Evolutionary conservation across 2,888 invertebrate genomes (phyloP).

Genomic region (Microctonus brassicae): DNA sequence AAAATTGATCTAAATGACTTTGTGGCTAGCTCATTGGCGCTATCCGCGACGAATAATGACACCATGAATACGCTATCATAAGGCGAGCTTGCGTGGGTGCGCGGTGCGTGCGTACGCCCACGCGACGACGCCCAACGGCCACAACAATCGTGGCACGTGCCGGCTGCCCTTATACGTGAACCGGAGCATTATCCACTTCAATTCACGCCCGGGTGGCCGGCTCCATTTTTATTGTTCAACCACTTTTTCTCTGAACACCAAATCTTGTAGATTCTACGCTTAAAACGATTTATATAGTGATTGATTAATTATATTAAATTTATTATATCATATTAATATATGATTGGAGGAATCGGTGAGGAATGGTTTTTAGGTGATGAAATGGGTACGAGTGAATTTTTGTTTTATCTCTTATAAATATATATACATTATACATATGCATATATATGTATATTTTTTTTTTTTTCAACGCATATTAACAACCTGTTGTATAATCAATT

Average conservation of each 20-base stretch:
- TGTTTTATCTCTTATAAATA: background rate
- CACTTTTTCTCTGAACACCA: slow-evolving; percentile 60
- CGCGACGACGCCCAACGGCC: slow-evolving; percentile 49
- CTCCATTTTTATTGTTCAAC: slow-evolving; percentile 46
- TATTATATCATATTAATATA: background rate
- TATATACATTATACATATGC: background rate
- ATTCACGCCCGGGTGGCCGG: slow-evolving; percentile 31
- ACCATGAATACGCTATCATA: slow-evolving; percentile 74
- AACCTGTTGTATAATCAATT: slow-evolving; percentile 1
- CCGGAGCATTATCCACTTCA: slow-evolving; percentile 25
- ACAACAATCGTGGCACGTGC: slow-evolving; percentile 46
- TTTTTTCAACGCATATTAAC: slow-evolving; percentile 3
- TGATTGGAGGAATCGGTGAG: background rate
- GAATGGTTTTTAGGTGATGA: slow-evolving; percentile 3
- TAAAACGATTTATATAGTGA: slow-evolving; percentile 33
- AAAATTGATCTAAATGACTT: slow-evolving; percentile 81
- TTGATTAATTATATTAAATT: slow-evolving; percentile 2
- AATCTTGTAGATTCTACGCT: slow-evolving; percentile 62
- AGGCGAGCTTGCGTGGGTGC: slow-evolving; percentile 59
- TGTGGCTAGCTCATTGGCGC: slow-evolving; percentile 74
- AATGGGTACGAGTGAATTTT: slow-evolving; percentile 2
- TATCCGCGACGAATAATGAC: slow-evolving; percentile 71
- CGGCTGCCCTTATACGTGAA: slow-evolving; percentile 38
- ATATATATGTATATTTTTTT: no score
- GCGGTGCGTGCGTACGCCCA: slow-evolving; percentile 54